phyloP scores from a whole-genome alignment of 2,113 vertebrate genomes.

The Corythornis madagascariensis region DNA sequence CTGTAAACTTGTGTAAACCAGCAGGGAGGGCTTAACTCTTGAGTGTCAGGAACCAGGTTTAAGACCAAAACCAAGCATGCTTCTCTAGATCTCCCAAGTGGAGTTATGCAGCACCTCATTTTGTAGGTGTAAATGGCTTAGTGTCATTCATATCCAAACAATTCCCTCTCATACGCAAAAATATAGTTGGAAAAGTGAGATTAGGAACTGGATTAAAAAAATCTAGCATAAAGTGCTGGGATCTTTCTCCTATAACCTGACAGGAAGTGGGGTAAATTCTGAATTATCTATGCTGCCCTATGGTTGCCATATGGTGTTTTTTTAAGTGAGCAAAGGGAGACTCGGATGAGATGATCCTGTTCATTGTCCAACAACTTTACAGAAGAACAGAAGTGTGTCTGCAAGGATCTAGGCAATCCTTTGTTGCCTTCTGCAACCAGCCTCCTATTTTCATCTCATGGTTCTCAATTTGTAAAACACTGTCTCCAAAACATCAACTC shows the following conservation, averaged over 20 bases:
- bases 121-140: neutral
- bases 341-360: neutral
- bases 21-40: constrained; percentile 3
- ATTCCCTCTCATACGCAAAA: neutral
- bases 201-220: neutral
- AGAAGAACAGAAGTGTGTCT: neutral
- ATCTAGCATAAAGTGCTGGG: neutral
- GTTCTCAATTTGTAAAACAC: neutral
- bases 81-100: neutral
- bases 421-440: neutral
- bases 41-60: neutral
- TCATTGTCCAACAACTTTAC: neutral
- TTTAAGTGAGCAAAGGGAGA: neutral
- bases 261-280: neutral
- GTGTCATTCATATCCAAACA: neutral
- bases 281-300: neutral
- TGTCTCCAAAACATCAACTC: neutral
- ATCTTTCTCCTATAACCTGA: neutral
- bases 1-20: constrained; percentile 26
- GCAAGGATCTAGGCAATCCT: neutral
- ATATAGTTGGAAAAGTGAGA: neutral
- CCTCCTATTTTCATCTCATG: neutral
- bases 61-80: neutral
- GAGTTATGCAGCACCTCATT: neutral
- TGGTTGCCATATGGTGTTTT: neutral